Percentiles rank a stretch among this genome's conserved stretches.
phyloP scores from a whole-genome alignment of 1,140 invertebrate genomes.

The Macrobrachium rosenbergii region DNA sequence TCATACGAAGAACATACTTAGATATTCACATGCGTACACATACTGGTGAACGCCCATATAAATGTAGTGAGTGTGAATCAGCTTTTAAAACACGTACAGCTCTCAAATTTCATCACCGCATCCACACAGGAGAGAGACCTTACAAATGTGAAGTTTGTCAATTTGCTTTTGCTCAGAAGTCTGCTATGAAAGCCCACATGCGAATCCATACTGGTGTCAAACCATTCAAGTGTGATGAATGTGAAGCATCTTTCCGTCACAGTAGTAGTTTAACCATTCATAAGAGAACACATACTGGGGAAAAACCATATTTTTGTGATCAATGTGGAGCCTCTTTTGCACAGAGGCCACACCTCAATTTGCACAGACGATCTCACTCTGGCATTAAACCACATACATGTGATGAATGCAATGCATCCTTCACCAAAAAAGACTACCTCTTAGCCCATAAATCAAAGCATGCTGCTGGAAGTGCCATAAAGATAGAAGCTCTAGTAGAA shows the following conservation, averaged over 20 bases:
- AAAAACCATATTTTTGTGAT: constrained; percentile 47
- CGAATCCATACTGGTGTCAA: constrained; percentile 51
- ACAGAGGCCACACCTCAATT: constrained; percentile 48
- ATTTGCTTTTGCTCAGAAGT: constrained; percentile 50
- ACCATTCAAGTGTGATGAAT: constrained; percentile 45
- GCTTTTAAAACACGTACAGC: constrained; percentile 52
- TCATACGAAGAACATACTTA: constrained; percentile 37
- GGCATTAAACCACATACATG: constrained; percentile 56
- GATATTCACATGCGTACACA: constrained; percentile 54
- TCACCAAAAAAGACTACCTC: constrained; percentile 58
- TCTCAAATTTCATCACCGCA: constrained; percentile 51
- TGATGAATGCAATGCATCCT: constrained; percentile 58
- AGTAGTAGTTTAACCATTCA: constrained; percentile 49
- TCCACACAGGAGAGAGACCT: constrained; percentile 50
- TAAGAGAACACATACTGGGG: constrained; percentile 50
- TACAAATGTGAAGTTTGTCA: constrained; percentile 56
- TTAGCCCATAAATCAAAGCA: constrained; percentile 56
- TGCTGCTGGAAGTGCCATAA: constrained; percentile 47
- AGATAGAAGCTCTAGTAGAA: constrained; percentile 44
- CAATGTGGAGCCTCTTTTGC: constrained; percentile 44
- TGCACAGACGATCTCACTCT: constrained; percentile 49
- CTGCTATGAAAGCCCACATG: constrained; percentile 47
- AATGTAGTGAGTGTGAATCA: constrained; percentile 43
- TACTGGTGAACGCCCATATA: constrained; percentile 52
- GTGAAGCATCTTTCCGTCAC: constrained; percentile 49